phyloP scores from a whole-genome alignment of 2,113 vertebrate species.

The Tachysurus fulvidraco region DNA sequence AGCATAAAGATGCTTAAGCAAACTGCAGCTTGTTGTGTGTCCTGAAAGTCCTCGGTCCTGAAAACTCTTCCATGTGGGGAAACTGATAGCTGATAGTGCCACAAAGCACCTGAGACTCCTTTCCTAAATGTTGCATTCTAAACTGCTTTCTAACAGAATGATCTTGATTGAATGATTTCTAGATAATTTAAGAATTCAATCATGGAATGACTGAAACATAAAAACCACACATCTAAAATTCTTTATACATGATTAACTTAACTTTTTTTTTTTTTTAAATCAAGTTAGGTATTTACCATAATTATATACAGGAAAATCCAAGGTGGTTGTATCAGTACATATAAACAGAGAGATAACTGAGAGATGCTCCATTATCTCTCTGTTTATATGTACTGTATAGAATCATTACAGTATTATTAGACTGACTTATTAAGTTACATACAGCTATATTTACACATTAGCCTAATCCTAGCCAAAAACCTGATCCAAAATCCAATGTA shows the following conservation, averaged over 20 bases:
- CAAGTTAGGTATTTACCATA: not conserved
- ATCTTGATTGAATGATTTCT: too few species aligned
- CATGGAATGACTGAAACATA: not conserved
- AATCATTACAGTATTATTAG: not conserved
- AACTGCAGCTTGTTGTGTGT: not conserved
- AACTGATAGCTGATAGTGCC: not conserved
- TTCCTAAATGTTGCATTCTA: not conserved
- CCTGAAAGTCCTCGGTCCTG: not conserved
- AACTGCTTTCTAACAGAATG: not conserved
- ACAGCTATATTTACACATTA: constrained; percentile 1
- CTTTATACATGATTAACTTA: too few species aligned
- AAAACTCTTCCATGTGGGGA: not conserved
- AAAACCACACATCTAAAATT: too few species aligned
- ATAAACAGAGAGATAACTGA: too few species aligned
- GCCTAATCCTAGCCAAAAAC: not conserved
- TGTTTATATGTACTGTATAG: not conserved
- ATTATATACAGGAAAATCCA: not conserved
- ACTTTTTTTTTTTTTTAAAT: not conserved
- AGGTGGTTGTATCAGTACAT: not conserved
- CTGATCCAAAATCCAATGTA: not conserved
- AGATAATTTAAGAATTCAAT: not conserved
- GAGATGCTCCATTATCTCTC: not conserved
- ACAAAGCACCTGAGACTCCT: not conserved
- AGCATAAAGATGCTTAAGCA: not conserved
- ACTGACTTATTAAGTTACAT: not conserved